These are phyloP conservation scores for Amblyjoppa proteus DNA, from an alignment of 2,888 invertebrate genomes.

Conservation along the genomic window DNA sequence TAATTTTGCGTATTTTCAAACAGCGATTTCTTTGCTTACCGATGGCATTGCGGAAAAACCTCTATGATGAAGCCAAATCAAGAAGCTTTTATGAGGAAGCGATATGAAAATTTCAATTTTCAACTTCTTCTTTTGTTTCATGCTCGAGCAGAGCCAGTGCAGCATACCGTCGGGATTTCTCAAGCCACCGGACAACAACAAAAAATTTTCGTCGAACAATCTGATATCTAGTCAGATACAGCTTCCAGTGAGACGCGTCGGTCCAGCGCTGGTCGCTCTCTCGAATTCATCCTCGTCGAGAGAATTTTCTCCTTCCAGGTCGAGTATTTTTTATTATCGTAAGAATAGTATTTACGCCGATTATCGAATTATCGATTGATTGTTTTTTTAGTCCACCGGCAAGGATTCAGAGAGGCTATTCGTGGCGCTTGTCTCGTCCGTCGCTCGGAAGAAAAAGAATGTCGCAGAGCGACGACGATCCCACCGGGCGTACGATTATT, in stretches of 20 bases:
- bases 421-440: constrained; percentile 91
- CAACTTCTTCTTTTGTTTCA: neutral
- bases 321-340: constrained; percentile 11
- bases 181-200: constrained; percentile 89
- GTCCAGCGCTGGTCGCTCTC: constrained; percentile 78
- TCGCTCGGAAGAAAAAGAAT: constrained; percentile 88
- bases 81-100: too few species aligned
- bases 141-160: constrained; percentile 84
- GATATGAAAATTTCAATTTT: too few species aligned
- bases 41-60: too few species aligned
- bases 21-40: too few species aligned
- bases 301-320: constrained; percentile 79
- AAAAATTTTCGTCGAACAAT: constrained; percentile 84
- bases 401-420: constrained; percentile 89
- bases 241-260: constrained; percentile 77
- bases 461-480: constrained; percentile 85
- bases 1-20: too few species aligned
- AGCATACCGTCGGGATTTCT: constrained; percentile 89
- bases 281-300: constrained; percentile 79
- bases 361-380: neutral
- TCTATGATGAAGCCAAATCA: too few species aligned
- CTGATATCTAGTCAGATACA: constrained; percentile 76
- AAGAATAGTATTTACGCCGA: neutral
- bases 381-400: constrained; percentile 75
- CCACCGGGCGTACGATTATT: constrained; percentile 82